Percentiles rank a stretch among this genome's conserved stretches.
Conservation (phyloP, 2,797 vertebrate species). For the Lepilemur ruficaudatus region DNA sequence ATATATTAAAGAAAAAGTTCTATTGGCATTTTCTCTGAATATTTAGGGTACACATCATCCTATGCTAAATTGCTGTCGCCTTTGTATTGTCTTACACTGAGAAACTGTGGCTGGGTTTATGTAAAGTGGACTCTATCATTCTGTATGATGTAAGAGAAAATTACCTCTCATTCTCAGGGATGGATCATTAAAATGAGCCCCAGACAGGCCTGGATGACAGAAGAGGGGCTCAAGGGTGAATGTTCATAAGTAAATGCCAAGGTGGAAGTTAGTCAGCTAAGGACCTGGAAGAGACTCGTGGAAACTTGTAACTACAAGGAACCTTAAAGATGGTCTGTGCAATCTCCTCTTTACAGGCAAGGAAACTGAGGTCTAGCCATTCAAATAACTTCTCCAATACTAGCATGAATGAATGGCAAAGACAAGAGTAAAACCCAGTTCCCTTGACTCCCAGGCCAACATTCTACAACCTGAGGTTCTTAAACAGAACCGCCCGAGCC, state of each 20-base stretch:
- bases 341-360: neutral
- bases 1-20: constrained; percentile 40
- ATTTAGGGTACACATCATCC: neutral
- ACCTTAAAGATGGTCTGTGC: neutral
- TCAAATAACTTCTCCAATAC: neutral
- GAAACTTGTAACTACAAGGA: neutral
- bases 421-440: neutral
- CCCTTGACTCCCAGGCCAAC: neutral
- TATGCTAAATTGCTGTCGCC: neutral
- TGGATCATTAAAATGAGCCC: neutral
- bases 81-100: neutral
- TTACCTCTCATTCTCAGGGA: neutral
- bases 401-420: neutral
- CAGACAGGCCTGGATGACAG: neutral
- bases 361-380: neutral
- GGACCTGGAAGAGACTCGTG: neutral
- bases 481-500: neutral
- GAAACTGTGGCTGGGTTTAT: neutral
- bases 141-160: neutral
- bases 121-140: neutral
- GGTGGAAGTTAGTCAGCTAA: neutral
- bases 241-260: neutral
- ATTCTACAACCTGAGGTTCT: neutral
- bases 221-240: neutral
- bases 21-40: neutral